phyloP scores from a whole-genome alignment of 1,140 invertebrate genomes.

The Hyphantria cunea region DNA sequence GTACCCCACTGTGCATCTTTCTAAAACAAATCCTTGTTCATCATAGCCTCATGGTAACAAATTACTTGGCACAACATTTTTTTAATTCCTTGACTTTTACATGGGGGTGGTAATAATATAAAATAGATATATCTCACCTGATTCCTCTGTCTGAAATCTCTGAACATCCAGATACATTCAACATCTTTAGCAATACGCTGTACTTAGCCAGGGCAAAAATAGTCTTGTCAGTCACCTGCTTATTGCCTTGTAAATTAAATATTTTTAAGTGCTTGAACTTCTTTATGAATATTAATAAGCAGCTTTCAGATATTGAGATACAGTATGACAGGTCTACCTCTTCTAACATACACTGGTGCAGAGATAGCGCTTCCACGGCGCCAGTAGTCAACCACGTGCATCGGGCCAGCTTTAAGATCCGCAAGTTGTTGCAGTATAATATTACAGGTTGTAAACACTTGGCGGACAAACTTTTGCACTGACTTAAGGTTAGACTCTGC shows the following conservation, averaged over 20 bases:
- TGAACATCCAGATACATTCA: slow-evolving; percentile 81
- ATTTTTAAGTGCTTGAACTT: slow-evolving; percentile 79
- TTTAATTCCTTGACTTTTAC: too few relatives aligned
- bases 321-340: slow-evolving; percentile 83
- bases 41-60: too few relatives aligned
- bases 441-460: slow-evolving; percentile 83
- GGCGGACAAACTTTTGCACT: slow-evolving; percentile 81
- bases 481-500: slow-evolving; percentile 79
- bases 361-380: slow-evolving; percentile 81
- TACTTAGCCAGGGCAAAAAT: slow-evolving; percentile 81
- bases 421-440: slow-evolving; percentile 80
- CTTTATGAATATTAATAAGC: slow-evolving; percentile 82
- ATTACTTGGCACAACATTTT: too few relatives aligned
- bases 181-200: slow-evolving; percentile 75
- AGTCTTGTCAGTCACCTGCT: slow-evolving; percentile 81
- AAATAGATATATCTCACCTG: slow-evolving; percentile 62
- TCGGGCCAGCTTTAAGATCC: slow-evolving; percentile 77
- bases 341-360: slow-evolving; percentile 80
- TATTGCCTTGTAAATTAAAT: slow-evolving; percentile 81
- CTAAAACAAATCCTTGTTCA: too few relatives aligned
- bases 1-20: too few relatives aligned
- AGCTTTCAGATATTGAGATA: slow-evolving; percentile 78
- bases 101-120: not conserved
- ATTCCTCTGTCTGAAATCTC: slow-evolving; percentile 83
- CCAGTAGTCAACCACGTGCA: slow-evolving; percentile 83